Base-by-base conservation (phyloP, 1,140 invertebrate genomes). In the Semibalanus balanoides region DNA sequence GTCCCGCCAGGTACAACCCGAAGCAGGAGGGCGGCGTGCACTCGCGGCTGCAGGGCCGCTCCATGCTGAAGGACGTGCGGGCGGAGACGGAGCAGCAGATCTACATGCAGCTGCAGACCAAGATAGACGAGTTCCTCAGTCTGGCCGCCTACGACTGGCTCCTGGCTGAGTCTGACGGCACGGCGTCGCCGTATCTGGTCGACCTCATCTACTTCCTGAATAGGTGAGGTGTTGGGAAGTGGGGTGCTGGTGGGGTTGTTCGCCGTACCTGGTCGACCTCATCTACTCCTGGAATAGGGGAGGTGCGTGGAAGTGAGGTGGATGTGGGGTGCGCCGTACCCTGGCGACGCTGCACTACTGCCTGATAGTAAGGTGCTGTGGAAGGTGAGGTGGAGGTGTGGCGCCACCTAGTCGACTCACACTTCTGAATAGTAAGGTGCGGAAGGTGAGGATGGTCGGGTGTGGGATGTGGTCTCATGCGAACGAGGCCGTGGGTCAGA, bases 31-130 rank as follows among this genome's bases (percentile, higher is more conserved):
- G 51, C 29, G 70, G 29, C 29, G 70, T 72, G 3, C 70, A 72
- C 28, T 72, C 70, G 70, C 86, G 87, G 79, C 81, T 88, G 11
- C 87, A 88, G 82, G 90, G 90, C 1, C 90, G 91, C 80, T 88
- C 91, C 27, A 94, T 96, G 90, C 96, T 96, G 84, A 90, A 92
- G 84, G 95, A 97, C 79, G 94, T 96, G 0, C 87, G 95, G 76
- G 95, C 95, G 81, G 96, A 99, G 84, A 97, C 97, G 0, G 97
- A 99, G 82, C 90, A 92, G 80, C 95, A 98, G 84, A 99, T 99
- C 75, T 98, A 96, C 82, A 91, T 93, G 77, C 94, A 96, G 78
- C 85, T 99, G 0, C 93, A 95, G 81, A 88, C 90, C 30, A 99
- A 99, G 85, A 88, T 99, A 27, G 93, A 98, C 84, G 95, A 98